phyloP scores from a whole-genome alignment of 1,140 invertebrate genomes.

The Amyelois transitella region DNA sequence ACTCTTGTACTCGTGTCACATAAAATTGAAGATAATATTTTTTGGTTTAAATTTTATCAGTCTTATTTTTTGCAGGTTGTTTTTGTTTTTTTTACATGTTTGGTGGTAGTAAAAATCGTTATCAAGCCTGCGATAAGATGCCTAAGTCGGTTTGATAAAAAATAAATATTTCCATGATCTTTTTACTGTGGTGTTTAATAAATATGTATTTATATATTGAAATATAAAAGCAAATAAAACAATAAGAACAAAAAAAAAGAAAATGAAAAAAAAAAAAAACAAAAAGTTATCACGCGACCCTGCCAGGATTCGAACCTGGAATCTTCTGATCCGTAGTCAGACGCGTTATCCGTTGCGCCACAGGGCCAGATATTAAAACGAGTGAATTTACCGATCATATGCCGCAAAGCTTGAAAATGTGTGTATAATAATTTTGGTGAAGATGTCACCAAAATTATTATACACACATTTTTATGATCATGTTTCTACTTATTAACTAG shows the following conservation, averaged over 20 bases:
- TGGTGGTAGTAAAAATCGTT: neutral
- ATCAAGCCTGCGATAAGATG: conserved; percentile 3
- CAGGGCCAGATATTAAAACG: conserved; percentile 50
- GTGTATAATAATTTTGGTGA: no score
- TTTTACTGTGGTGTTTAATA: no score
- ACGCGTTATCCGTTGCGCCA: conserved; percentile 93
- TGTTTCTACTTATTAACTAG: no score
- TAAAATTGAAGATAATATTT: neutral
- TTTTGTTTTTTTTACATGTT: neutral
- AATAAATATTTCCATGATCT: no score
- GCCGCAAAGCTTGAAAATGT: no score
- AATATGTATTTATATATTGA: no score
- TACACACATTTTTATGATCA: no score
- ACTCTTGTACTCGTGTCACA: neutral
- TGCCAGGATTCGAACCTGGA: conserved; percentile 76
- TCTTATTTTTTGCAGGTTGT: neutral
- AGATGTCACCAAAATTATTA: no score
- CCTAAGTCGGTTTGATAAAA: no score
- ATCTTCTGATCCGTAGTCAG: conserved; percentile 73
- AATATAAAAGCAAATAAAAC: no score
- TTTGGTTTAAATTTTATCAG: conserved; percentile 1
- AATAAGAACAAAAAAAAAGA: conserved; percentile 4
- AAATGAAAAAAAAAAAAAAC: conserved; percentile 7
- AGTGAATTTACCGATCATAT: conserved; percentile 7
- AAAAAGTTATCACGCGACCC: conserved; percentile 23